These are phyloP conservation scores for Zaprionus taronus DNA, from an alignment of 1,140 invertebrate genomes.

Conservation along the genomic window DNA sequence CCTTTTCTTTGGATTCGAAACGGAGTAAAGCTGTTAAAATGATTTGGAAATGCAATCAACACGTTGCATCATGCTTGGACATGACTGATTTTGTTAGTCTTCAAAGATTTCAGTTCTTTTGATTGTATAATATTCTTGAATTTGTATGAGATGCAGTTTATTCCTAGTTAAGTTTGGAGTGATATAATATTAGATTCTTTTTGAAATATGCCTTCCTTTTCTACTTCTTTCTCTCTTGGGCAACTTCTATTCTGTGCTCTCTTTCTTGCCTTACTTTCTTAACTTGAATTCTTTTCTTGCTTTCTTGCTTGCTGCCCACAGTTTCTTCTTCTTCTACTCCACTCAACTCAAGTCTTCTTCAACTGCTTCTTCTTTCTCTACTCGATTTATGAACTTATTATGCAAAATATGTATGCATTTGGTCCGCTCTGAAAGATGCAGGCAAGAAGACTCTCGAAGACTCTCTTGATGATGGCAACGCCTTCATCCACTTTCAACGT, in stretches of 20 bases:
- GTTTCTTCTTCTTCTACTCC: not conserved
- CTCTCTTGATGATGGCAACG: slow-evolving; percentile 34
- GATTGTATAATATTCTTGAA: not conserved
- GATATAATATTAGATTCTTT: not conserved
- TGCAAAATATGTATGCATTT: slow-evolving; percentile 49
- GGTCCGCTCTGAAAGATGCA: not conserved
- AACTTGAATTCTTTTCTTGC: not conserved
- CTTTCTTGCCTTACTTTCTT: not conserved
- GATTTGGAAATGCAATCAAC: slow-evolving; percentile 4
- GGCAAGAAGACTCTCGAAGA: not conserved
- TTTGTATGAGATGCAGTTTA: not conserved
- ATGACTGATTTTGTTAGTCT: not conserved
- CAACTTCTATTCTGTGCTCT: not conserved
- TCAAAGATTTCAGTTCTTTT: not conserved
- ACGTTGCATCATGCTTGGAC: not conserved
- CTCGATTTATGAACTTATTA: slow-evolving; percentile 60
- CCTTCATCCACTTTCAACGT: slow-evolving; percentile 21
- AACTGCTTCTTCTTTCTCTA: slow-evolving; percentile 11
- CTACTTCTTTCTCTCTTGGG: not conserved
- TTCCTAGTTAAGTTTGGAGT: not conserved
- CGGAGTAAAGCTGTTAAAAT: slow-evolving; percentile 3
- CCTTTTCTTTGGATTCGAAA: not conserved
- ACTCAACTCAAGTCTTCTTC: too few species aligned
- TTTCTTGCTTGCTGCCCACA: slow-evolving; percentile 25
- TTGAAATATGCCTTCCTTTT: not conserved